phyloP scores from a whole-genome alignment of 2,797 vertebrate genomes.

The Heteromormyrus szaboi region DNA sequence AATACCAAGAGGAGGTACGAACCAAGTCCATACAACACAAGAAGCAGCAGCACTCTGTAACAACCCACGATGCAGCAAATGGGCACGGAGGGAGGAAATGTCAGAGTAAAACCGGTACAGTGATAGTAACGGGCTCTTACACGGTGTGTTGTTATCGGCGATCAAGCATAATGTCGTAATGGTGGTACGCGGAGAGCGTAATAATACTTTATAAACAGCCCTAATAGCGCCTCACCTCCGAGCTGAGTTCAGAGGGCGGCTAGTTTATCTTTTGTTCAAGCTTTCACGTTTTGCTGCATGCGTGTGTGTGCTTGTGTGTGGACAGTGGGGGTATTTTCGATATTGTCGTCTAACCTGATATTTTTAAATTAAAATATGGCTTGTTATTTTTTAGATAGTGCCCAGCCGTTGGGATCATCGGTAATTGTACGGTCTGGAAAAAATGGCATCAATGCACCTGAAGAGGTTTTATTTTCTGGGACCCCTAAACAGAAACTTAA shows the following conservation, averaged over 20 bases:
- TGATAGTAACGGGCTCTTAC: not conserved
- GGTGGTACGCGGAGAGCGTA: not conserved
- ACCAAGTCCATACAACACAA: not conserved
- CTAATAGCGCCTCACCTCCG: not conserved
- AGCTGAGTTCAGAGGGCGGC: not conserved
- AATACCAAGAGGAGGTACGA: not conserved
- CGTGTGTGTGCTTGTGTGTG: not conserved
- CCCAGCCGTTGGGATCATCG: not conserved
- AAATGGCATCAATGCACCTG: not conserved
- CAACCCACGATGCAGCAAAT: not conserved
- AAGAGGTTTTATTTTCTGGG: not conserved
- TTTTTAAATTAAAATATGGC: not conserved
- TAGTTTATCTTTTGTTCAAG: not conserved
- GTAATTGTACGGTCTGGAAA: not conserved
- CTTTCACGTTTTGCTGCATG: not conserved
- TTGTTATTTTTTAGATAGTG: not conserved
- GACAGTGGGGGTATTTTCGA: not conserved
- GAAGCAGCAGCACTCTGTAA: not conserved
- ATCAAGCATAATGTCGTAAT: not conserved
- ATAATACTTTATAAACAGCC: not conserved
- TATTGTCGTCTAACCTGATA: not conserved
- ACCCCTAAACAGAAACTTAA: not conserved
- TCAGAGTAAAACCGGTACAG: not conserved
- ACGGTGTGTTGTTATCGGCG: not conserved
- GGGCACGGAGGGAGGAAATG: not conserved